A percentile compares a stretch with the other conserved stretches of the same genome.
phyloP scores from a whole-genome alignment of 2,113 vertebrate genomes.

The Isurus oxyrinchus region DNA sequence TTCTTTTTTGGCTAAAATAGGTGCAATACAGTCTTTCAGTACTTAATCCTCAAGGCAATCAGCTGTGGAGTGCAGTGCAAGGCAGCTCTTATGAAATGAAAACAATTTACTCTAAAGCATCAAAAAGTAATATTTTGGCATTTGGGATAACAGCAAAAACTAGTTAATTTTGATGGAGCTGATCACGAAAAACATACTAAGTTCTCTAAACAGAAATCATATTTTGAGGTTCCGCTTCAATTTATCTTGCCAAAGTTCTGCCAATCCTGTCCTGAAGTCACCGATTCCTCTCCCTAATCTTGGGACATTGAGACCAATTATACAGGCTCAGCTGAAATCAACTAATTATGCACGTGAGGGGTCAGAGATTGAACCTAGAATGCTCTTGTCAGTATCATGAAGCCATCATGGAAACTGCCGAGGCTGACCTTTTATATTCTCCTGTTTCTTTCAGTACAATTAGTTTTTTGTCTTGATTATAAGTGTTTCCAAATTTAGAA shows the following conservation, averaged over 20 bases:
- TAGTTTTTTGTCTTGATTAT: not conserved
- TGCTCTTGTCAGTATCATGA: not conserved
- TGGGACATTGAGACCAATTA: not conserved
- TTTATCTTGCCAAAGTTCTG: not conserved
- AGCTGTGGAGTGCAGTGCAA: not conserved
- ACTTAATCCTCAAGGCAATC: not conserved
- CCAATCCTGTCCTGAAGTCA: not conserved
- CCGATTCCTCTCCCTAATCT: not conserved
- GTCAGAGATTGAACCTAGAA: not conserved
- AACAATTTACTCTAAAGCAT: not conserved
- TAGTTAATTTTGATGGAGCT: not conserved
- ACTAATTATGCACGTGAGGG: not conserved
- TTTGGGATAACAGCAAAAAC: not conserved
- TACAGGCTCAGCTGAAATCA: not conserved
- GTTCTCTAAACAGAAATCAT: not conserved
- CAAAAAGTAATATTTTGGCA: not conserved
- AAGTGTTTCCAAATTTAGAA: not conserved
- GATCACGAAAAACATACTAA: not conserved
- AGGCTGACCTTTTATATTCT: not conserved
- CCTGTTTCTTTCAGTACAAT: not conserved
- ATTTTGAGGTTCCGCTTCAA: not conserved
- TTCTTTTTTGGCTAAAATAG: not conserved
- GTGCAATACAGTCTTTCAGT: not conserved
- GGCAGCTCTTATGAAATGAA: not conserved
- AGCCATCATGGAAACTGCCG: not conserved